A percentile compares a stretch with the other conserved stretches of the same genome.
Evolutionary conservation across 2,888 invertebrate species (phyloP).

Genomic region (Rhorus exstirpatorius): DNA sequence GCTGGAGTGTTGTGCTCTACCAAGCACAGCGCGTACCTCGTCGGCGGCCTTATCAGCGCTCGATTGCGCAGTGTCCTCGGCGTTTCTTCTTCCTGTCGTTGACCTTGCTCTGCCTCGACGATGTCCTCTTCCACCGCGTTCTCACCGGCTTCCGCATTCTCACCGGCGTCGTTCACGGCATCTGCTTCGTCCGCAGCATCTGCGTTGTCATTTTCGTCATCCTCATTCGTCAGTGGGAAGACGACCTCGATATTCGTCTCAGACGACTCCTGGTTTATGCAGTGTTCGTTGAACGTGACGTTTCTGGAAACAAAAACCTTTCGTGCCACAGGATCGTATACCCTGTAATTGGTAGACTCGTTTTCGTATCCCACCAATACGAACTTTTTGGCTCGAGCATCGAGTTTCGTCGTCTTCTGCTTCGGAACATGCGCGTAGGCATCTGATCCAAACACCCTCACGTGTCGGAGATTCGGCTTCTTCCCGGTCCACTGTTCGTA

Average conservation of each 20-base stretch:
- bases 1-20: conserved; percentile 42
- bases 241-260: conserved; percentile 23
- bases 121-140: conserved; percentile 36
- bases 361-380: conserved; percentile 40
- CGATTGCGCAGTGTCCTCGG: conserved; percentile 51
- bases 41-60: conserved; percentile 27
- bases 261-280: neutral
- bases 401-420: conserved; percentile 56
- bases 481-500: conserved; percentile 51
- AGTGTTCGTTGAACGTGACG: conserved; percentile 34
- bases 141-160: too few relatives aligned
- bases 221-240: conserved; percentile 37
- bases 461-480: conserved; percentile 46
- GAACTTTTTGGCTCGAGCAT: conserved; percentile 51
- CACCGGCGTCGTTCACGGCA: conserved; percentile 19
- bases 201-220: too few relatives aligned
- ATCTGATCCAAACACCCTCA: conserved; percentile 71
- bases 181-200: too few relatives aligned
- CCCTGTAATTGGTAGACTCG: conserved; percentile 26
- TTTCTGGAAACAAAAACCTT: conserved; percentile 36
- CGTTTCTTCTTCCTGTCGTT: neutral
- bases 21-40: conserved; percentile 48
- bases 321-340: conserved; percentile 41
- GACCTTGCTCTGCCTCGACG: conserved; percentile 32
- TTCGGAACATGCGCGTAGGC: conserved; percentile 73